Evolutionary conservation across 2,797 vertebrate genomes (phyloP).

Genomic region (Mormyrops boulengeri): DNA sequence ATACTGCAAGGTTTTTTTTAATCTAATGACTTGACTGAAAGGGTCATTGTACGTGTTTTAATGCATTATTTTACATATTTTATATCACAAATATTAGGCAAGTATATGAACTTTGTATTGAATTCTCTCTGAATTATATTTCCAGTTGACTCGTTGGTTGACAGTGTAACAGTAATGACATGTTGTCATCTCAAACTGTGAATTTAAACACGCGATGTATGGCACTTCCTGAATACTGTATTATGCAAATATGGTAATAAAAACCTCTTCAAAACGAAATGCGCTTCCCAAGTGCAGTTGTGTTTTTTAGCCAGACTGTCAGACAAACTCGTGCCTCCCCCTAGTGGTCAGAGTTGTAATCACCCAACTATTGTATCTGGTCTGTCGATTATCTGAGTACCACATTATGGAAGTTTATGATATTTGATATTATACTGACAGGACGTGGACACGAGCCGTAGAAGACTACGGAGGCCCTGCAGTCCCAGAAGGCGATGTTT

Average conservation of each 20-base stretch:
- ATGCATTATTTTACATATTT: constrained; percentile 64
- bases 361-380: not conserved
- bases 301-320: not conserved
- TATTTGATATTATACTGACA: not conserved
- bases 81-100: constrained; percentile 24
- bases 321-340: not conserved
- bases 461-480: too few relatives aligned
- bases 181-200: constrained; percentile 83
- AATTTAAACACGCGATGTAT: constrained; percentile 80
- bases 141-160: constrained; percentile 55
- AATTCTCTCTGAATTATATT: constrained; percentile 20
- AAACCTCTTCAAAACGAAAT: constrained; percentile 22
- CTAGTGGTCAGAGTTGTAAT: not conserved
- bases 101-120: not conserved
- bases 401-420: not conserved
- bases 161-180: constrained; percentile 83
- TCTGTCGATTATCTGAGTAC: not conserved
- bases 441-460: not conserved
- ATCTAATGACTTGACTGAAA: constrained; percentile 67
- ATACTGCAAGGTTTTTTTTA: constrained; percentile 27
- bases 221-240: constrained; percentile 63
- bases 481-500: not conserved
- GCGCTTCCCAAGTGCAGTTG: not conserved
- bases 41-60: constrained; percentile 75
- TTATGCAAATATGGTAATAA: constrained; percentile 44